Percentiles rank a stretch among this genome's conserved stretches.
phyloP scores from a whole-genome alignment of 2,888 invertebrate genomes.

The Lasioglossum zephyrum region DNA sequence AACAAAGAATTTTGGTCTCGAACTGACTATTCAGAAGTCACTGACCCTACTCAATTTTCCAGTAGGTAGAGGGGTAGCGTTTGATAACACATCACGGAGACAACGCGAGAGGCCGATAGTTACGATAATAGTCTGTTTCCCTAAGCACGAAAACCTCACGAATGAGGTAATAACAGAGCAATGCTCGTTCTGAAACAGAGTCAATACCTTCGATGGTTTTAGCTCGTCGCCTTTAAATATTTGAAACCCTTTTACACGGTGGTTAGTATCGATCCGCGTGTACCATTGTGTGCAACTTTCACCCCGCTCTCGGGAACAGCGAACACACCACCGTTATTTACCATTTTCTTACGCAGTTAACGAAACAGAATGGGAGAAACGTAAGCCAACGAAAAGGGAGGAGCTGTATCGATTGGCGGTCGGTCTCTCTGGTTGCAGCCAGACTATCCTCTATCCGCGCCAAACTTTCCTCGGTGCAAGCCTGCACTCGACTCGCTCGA shows the following conservation, averaged over 20 bases:
- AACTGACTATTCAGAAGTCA: not conserved
- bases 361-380: slow-evolving; percentile 39
- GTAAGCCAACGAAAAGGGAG: slow-evolving; percentile 32
- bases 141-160: not conserved
- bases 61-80: not conserved
- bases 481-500: slow-evolving; percentile 2
- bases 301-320: not conserved
- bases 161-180: not conserved
- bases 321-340: slow-evolving; percentile 29
- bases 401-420: slow-evolving; percentile 46
- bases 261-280: slow-evolving; percentile 25
- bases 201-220: not conserved
- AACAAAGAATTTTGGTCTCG: not conserved
- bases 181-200: not conserved
- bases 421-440: slow-evolving; percentile 34
- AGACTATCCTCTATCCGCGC: slow-evolving; percentile 21
- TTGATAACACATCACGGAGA: not conserved
- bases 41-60: not conserved
- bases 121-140: not conserved
- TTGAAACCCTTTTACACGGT: slow-evolving; percentile 2
- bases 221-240: slow-evolving; percentile 10
- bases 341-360: slow-evolving; percentile 33
- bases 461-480: not conserved
- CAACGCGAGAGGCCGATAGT: not conserved
- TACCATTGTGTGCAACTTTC: slow-evolving; percentile 21